Conservation (phyloP, 2,113 vertebrate species). For the Oncorhynchus kisutch region DNA sequence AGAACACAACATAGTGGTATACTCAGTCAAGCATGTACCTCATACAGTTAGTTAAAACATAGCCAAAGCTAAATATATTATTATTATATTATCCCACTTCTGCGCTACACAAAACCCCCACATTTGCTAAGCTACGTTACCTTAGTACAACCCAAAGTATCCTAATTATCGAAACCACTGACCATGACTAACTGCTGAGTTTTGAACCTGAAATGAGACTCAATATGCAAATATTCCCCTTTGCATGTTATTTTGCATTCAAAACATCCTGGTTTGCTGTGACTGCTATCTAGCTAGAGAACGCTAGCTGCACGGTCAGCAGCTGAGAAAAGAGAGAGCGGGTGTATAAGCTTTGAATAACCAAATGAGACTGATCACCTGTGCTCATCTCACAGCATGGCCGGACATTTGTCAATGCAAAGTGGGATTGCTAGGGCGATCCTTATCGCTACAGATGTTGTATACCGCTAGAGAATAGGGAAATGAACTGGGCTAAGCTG, state of each 20-base stretch:
- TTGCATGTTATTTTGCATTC: conserved; percentile 77
- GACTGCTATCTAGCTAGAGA: conserved; percentile 18
- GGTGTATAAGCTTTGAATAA: conserved; percentile 69
- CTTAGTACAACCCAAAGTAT: neutral
- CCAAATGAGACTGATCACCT: conserved; percentile 64
- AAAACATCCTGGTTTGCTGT: conserved; percentile 58
- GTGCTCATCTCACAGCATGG: conserved; percentile 41
- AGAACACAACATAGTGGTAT: neutral
- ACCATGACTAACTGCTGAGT: neutral
- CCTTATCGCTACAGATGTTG: conserved; percentile 53
- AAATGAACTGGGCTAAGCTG: conserved; percentile 51
- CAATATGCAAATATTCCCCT: conserved; percentile 68
- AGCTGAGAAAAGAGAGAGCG: conserved; percentile 45
- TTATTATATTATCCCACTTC: neutral
- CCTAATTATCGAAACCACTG: neutral
- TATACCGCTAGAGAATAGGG: conserved; percentile 58
- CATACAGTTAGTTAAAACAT: neutral
- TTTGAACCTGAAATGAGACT: conserved; percentile 21
- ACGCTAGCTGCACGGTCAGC: conserved; percentile 3
- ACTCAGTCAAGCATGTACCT: neutral
- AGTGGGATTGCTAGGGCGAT: conserved; percentile 53
- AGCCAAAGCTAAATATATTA: neutral
- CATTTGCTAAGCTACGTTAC: neutral
- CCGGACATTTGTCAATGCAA: conserved; percentile 65
- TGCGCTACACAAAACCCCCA: neutral